phyloP scores from a whole-genome alignment of 1,140 invertebrate species.

The Hydropsyche tenuis region DNA sequence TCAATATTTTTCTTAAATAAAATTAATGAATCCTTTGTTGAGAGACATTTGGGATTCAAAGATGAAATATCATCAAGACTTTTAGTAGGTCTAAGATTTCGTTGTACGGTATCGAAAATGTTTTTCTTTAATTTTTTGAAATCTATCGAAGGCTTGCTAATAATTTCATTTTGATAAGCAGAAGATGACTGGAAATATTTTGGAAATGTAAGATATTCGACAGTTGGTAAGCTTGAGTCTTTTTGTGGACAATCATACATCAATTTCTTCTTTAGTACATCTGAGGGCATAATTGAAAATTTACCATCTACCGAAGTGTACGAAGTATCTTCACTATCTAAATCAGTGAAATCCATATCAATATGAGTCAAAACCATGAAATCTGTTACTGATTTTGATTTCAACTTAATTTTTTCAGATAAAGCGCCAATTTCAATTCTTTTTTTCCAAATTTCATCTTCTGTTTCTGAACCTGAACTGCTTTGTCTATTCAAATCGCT shows the following conservation, averaged over 20 bases:
- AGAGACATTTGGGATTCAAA: constrained; percentile 29
- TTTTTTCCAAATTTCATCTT: constrained; percentile 71
- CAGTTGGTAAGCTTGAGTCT: constrained; percentile 45
- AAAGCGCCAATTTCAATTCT: constrained; percentile 71
- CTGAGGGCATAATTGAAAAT: constrained; percentile 21
- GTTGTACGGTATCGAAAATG: constrained; percentile 31
- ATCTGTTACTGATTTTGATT: constrained; percentile 76
- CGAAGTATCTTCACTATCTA: constrained; percentile 65
- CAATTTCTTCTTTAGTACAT: constrained; percentile 36
- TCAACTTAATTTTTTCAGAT: constrained; percentile 72
- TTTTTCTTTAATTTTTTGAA: constrained; percentile 42
- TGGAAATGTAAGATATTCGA: constrained; percentile 40
- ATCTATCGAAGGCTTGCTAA: constrained; percentile 37
- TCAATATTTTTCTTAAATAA: constrained; percentile 40
- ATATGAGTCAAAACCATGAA: constrained; percentile 78
- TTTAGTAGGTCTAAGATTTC: constrained; percentile 41
- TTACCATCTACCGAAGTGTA: constrained; percentile 50
- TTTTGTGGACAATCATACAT: constrained; percentile 37
- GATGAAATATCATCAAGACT: constrained; percentile 39
- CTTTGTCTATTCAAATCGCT: constrained; percentile 32
- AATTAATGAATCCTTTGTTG: constrained; percentile 38
- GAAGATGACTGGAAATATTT: constrained; percentile 35
- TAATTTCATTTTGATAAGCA: constrained; percentile 22
- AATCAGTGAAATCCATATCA: constrained; percentile 69
- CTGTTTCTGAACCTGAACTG: constrained; percentile 68